These are phyloP conservation scores for Rhombomys opimus DNA, from an alignment of 2,113 vertebrate species.

Conservation along the genomic window DNA sequence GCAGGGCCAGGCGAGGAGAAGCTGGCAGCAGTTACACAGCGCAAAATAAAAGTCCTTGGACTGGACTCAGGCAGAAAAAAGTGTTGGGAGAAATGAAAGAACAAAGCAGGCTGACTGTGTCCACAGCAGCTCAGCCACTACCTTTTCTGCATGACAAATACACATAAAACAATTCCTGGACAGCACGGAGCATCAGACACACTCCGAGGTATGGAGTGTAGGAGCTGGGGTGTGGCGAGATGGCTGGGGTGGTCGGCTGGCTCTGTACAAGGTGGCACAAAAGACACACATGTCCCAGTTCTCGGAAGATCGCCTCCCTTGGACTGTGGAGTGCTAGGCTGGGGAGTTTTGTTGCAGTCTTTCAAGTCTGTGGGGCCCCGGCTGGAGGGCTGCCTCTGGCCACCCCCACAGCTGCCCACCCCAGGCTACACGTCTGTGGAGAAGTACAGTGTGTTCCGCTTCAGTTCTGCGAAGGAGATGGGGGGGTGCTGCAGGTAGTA, in stretches of 20 bases:
- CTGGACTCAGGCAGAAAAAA: constrained; percentile 65
- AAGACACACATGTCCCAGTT: constrained; percentile 81
- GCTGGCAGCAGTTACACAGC: constrained; percentile 47
- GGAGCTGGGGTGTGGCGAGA: constrained; percentile 65
- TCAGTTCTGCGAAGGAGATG: constrained; percentile 96
- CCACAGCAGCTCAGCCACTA: constrained; percentile 79
- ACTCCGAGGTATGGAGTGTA: constrained; percentile 82
- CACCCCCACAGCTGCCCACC: constrained; percentile 63
- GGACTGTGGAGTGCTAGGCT: constrained; percentile 68
- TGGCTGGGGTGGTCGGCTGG: constrained; percentile 69
- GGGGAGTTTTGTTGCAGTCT: constrained; percentile 70
- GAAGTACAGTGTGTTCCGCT: constrained; percentile 97
- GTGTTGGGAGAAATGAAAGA: constrained; percentile 77
- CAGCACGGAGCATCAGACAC: constrained; percentile 83
- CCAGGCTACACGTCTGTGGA: constrained; percentile 96
- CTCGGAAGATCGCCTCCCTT: constrained; percentile 69
- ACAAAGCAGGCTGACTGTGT: constrained; percentile 78
- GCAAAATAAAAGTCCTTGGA: constrained; percentile 64
- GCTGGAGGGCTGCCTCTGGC: constrained; percentile 73
- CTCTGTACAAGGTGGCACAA: constrained; percentile 84
- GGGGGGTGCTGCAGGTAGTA: constrained; percentile 99
- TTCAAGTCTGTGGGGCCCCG: constrained; percentile 76
- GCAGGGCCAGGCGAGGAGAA: constrained; percentile 66
- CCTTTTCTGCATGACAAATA: constrained; percentile 83
- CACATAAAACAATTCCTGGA: constrained; percentile 84